phyloP scores from a whole-genome alignment of 2,888 invertebrate species.

The Hyposoter didymator region DNA sequence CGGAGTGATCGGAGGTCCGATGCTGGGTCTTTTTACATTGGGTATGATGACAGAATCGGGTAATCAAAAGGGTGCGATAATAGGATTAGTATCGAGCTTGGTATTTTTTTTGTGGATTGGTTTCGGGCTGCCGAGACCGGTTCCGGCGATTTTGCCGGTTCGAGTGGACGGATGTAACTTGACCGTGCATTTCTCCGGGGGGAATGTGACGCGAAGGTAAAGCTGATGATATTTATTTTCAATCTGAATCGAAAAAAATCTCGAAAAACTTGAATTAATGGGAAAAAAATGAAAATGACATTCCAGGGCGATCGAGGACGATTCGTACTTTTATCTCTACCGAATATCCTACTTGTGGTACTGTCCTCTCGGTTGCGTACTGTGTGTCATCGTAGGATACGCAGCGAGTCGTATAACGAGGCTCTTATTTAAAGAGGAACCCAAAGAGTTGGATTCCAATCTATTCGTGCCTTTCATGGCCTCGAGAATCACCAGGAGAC shows the following conservation, averaged over 20 bases:
- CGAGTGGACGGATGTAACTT: constrained; percentile 86
- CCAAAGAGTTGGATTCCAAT: constrained; percentile 71
- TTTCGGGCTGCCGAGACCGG: constrained; percentile 91
- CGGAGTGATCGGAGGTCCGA: constrained; percentile 94
- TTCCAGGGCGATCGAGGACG: constrained; percentile 38
- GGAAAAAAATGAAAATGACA: neutral
- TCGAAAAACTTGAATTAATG: neutral
- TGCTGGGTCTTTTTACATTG: constrained; percentile 92
- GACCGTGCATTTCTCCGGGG: constrained; percentile 24
- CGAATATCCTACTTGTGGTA: constrained; percentile 82
- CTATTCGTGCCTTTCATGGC: constrained; percentile 76
- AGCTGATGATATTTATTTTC: neutral
- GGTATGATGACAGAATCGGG: constrained; percentile 93
- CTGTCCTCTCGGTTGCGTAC: constrained; percentile 77
- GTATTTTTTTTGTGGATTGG: constrained; percentile 92
- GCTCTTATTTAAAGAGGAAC: constrained; percentile 48
- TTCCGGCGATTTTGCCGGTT: constrained; percentile 86
- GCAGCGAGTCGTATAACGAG: constrained; percentile 55
- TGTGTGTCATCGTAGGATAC: constrained; percentile 73
- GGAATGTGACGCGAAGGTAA: constrained; percentile 36
- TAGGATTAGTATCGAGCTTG: constrained; percentile 89
- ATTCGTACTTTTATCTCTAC: constrained; percentile 78
- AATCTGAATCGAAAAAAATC: neutral
- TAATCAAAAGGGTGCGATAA: constrained; percentile 90
- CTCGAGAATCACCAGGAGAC: constrained; percentile 67